Percentiles rank a stretch among this genome's conserved stretches.
Conservation (phyloP, 2,888 invertebrate species). For the Fragum fragum region DNA sequence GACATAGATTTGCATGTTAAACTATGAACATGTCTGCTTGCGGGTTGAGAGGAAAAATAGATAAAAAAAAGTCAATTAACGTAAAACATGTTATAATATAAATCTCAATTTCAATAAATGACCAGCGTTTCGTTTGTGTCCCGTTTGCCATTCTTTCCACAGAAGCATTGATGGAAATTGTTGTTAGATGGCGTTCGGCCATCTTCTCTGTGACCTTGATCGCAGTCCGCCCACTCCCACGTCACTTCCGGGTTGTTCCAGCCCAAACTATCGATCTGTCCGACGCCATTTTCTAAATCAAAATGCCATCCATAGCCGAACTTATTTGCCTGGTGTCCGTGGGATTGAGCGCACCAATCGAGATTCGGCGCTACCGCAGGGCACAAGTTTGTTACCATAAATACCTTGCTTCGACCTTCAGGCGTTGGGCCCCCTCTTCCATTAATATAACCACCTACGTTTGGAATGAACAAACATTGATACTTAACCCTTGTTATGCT, state of each 20-base stretch:
- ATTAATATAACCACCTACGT: constrained; percentile 74
- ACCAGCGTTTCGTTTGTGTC: neutral
- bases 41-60: no score
- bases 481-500: no score
- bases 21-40: no score
- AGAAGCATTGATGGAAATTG: constrained; percentile 60
- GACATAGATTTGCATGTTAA: no score
- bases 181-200: constrained; percentile 44
- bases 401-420: constrained; percentile 58
- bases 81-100: no score
- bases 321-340: constrained; percentile 52
- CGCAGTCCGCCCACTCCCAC: constrained; percentile 65
- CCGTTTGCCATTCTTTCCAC: constrained; percentile 27
- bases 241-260: constrained; percentile 77
- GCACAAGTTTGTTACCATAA: constrained; percentile 80
- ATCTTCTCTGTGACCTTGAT: constrained; percentile 36
- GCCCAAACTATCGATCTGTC: constrained; percentile 60
- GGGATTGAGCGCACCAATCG: constrained; percentile 75
- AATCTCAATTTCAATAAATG: neutral
- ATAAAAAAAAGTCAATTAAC: no score
- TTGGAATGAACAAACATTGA: no score
- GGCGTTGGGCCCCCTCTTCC: constrained; percentile 66
- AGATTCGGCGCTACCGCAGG: constrained; percentile 72
- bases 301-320: constrained; percentile 71
- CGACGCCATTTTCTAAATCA: constrained; percentile 70